Conservation (phyloP, 2,888 invertebrate genomes). For the Drosophila kambysellisi region DNA sequence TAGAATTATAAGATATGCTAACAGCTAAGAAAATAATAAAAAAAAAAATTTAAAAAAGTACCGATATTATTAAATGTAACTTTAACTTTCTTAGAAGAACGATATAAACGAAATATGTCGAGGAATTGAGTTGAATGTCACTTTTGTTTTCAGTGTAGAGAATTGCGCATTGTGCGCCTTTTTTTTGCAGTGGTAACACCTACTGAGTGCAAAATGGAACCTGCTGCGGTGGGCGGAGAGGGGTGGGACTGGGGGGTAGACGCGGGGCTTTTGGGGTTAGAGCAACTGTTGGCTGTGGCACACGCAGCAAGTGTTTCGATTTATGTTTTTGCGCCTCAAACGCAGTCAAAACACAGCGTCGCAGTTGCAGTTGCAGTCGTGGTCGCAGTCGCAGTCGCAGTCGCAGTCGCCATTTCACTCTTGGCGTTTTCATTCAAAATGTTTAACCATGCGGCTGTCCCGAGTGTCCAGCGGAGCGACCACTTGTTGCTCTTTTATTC, state of each 20-base stretch:
- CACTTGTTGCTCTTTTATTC: conserved; percentile 85
- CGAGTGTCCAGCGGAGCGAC: conserved; percentile 68
- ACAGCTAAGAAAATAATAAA: too few species aligned
- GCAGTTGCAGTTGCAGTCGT: conserved; percentile 26
- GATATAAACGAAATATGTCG: not conserved
- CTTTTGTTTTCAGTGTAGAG: not conserved
- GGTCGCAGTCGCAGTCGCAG: conserved; percentile 21
- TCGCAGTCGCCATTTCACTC: conserved; percentile 55
- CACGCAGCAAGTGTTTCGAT: conserved; percentile 79
- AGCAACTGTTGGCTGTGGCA: conserved; percentile 33
- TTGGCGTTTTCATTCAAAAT: conserved; percentile 80
- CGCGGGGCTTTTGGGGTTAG: conserved; percentile 6
- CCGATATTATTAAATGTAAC: not conserved
- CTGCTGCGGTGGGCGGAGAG: conserved; percentile 64
- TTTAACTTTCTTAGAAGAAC: not conserved
- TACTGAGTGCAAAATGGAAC: conserved; percentile 71
- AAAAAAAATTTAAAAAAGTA: too few species aligned
- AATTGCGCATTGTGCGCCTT: conserved; percentile 29
- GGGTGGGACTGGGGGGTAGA: not conserved
- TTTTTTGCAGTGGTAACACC: conserved; percentile 62
- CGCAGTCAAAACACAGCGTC: conserved; percentile 60
- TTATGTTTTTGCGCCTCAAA: conserved; percentile 80
- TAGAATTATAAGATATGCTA: too few species aligned
- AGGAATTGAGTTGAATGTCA: not conserved
- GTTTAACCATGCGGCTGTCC: conserved; percentile 68